Conservation (phyloP, 1,140 invertebrate genomes). For the Hyles vespertilio region DNA sequence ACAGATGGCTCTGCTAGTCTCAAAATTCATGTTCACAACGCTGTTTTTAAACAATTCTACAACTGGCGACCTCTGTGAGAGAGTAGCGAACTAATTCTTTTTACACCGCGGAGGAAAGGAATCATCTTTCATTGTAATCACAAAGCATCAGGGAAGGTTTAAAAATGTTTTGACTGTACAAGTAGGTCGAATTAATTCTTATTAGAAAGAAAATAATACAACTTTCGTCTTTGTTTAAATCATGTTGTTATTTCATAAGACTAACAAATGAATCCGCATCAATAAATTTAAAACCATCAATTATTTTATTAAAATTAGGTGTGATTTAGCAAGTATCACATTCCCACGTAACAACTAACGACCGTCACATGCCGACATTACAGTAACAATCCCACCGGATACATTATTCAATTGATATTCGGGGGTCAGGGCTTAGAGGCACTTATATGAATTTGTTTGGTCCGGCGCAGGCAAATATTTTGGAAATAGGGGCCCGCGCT, state of each 20-base stretch:
- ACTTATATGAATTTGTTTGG: constrained; percentile 43
- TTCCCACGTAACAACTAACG: neutral
- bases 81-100: constrained; percentile 3
- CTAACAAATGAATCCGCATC: neutral
- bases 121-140: no score
- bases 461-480: constrained; percentile 39
- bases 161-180: no score
- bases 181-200: no score
- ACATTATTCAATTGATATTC: constrained; percentile 41
- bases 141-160: no score
- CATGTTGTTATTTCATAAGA: neutral
- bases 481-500: constrained; percentile 35
- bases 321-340: neutral
- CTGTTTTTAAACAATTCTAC: neutral
- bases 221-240: no score
- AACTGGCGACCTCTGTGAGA: constrained; percentile 3
- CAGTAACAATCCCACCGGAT: constrained; percentile 21
- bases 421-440: constrained; percentile 21
- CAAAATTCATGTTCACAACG: neutral
- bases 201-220: no score
- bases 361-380: constrained; percentile 11
- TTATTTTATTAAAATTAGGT: no score
- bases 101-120: no score
- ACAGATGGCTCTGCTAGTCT: no score
- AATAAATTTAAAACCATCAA: no score